Conservation (phyloP, 1,140 invertebrate species). For the Papilio glaucus region DNA sequence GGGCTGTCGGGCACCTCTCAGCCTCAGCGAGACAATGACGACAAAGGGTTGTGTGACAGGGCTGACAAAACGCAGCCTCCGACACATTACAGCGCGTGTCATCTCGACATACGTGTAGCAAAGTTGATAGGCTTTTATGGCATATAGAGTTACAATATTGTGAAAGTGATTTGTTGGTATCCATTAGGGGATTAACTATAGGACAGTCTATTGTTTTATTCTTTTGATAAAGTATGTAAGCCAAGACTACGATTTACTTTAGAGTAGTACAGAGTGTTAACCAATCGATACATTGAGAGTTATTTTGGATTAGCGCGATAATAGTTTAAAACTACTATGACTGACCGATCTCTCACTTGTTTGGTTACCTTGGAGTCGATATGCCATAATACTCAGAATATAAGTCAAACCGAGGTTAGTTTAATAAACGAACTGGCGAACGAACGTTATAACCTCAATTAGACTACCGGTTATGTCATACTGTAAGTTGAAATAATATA, state of each 20-base stretch:
- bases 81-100: conserved; percentile 33
- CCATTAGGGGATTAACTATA: conserved; percentile 16
- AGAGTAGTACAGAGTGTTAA: too few species aligned
- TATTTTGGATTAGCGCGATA: too few species aligned
- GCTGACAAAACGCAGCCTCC: conserved; percentile 33
- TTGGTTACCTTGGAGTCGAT: neutral
- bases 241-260: neutral
- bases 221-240: neutral
- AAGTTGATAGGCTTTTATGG: conserved; percentile 11
- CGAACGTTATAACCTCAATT: too few species aligned
- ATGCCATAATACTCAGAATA: neutral
- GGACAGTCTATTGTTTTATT: neutral
- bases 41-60: conserved; percentile 28
- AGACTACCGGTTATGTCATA: too few species aligned
- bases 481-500: too few species aligned
- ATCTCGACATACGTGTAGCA: conserved; percentile 25
- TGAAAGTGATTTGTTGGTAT: conserved; percentile 16
- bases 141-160: conserved; percentile 19
- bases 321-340: too few species aligned
- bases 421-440: neutral
- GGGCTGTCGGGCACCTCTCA: conserved; percentile 14
- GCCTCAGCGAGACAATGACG: conserved; percentile 19
- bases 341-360: neutral
- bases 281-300: too few species aligned
- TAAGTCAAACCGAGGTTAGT: neutral